A percentile compares a stretch with the other conserved stretches of the same genome.
Evolutionary conservation across 23 tunicate genomes (phyloP).

Genomic region (Halocynthia roretzi): DNA sequence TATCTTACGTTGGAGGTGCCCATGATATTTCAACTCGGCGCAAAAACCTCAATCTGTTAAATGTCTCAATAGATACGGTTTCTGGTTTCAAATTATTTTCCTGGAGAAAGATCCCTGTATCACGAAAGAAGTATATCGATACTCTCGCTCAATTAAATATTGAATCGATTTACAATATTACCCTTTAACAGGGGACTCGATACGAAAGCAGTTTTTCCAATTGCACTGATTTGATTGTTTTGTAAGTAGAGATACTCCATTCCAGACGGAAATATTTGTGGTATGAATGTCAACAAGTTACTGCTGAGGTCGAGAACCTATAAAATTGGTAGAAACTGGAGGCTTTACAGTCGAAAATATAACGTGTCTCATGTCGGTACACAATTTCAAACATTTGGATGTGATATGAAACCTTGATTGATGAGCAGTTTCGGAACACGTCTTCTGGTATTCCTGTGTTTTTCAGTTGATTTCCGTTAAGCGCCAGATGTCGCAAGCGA

Average conservation of each 20-base stretch:
- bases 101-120: slow-evolving; percentile 25
- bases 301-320: slow-evolving; percentile 37
- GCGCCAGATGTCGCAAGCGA: slow-evolving; percentile 12
- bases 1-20: slow-evolving; percentile 9
- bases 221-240: slow-evolving; percentile 17
- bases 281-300: slow-evolving; percentile 21
- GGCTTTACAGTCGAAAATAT: not conserved
- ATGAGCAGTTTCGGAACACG: not conserved
- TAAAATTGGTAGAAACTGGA: not conserved
- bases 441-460: slow-evolving; percentile 18
- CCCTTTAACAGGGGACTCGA: slow-evolving; percentile 35
- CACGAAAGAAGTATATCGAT: not conserved
- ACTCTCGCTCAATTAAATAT: not conserved
- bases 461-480: slow-evolving; percentile 18
- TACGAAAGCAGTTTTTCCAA: slow-evolving; percentile 20
- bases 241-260: slow-evolving; percentile 25
- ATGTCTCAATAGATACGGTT: slow-evolving; percentile 12
- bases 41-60: slow-evolving; percentile 7
- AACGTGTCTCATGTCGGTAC: not conserved
- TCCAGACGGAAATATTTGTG: slow-evolving; percentile 19
- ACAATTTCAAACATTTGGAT: not conserved
- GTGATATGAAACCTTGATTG: slow-evolving; percentile 2
- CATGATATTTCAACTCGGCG: slow-evolving; percentile 31
- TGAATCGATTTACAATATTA: not conserved
- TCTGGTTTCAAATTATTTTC: slow-evolving; percentile 27